These are phyloP conservation scores for Nycteola revayana DNA, from an alignment of 2,888 invertebrate genomes.

Conservation along the genomic window DNA sequence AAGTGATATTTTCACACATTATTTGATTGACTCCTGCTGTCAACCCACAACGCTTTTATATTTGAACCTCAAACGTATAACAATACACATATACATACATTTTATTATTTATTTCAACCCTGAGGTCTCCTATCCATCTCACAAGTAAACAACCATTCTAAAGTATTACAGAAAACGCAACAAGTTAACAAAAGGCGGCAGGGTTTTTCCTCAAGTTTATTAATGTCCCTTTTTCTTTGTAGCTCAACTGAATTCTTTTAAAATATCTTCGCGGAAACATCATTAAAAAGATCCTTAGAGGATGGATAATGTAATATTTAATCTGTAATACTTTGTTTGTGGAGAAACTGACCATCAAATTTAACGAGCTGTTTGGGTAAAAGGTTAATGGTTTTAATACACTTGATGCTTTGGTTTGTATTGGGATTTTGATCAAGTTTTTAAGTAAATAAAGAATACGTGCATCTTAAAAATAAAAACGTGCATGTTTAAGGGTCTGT, in stretches of 20 bases:
- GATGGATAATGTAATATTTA: conserved; percentile 24
- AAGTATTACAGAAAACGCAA: conserved; percentile 48
- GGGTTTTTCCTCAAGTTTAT: conserved; percentile 45
- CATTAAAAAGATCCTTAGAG: conserved; percentile 23
- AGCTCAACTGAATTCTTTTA: conserved; percentile 24
- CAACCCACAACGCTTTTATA: no score
- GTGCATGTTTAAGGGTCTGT: no score
- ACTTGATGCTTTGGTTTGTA: conserved; percentile 10
- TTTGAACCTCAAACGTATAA: no score
- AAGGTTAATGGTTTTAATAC: conserved; percentile 9
- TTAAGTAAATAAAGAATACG: no score
- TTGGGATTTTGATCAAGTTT: no score
- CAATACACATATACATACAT: conserved; percentile 20
- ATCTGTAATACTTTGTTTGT: conserved; percentile 18
- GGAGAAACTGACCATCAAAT: conserved; percentile 16
- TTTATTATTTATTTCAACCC: conserved; percentile 21
- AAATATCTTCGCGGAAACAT: conserved; percentile 22
- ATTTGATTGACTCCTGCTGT: no score
- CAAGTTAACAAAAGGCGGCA: conserved; percentile 54
- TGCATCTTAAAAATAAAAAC: no score
- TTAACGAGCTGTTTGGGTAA: conserved; percentile 14
- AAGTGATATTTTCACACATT: no score
- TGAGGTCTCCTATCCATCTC: conserved; percentile 10
- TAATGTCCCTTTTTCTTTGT: conserved; percentile 40
- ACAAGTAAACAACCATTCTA: conserved; percentile 16